Percentiles rank a stretch among this genome's conserved stretches.
phyloP scores from a whole-genome alignment of 2,797 vertebrate genomes.

The Syncerus caffer region DNA sequence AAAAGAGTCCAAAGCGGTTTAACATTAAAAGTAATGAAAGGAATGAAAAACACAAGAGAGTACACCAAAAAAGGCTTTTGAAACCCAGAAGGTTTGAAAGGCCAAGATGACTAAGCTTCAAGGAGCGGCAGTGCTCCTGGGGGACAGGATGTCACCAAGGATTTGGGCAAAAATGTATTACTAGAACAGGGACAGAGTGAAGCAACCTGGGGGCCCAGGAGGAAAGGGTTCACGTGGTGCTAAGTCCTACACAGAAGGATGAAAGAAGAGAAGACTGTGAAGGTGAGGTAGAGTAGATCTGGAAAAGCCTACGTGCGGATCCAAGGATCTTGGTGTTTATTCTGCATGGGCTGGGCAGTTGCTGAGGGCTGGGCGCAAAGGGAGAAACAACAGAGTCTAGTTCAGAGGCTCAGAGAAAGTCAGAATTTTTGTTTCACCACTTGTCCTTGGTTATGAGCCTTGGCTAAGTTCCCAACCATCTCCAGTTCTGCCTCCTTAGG shows the following conservation, averaged over 20 bases:
- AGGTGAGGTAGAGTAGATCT: not conserved
- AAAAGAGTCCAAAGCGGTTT: not conserved
- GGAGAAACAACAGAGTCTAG: fast-evolving
- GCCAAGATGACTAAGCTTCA: not conserved
- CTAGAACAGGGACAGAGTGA: not conserved
- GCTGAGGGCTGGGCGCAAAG: not conserved
- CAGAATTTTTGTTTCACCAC: not conserved
- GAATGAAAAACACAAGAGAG: not conserved
- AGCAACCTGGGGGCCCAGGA: not conserved
- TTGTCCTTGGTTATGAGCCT: not conserved
- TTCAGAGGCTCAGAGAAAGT: not conserved
- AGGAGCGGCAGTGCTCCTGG: no score
- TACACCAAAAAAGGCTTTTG: not conserved
- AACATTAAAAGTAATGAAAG: not conserved
- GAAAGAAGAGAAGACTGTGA: not conserved
- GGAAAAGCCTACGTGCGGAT: not conserved
- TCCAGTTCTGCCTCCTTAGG: not conserved
- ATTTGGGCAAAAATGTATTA: not conserved
- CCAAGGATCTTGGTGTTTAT: not conserved
- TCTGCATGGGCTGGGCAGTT: fast-evolving
- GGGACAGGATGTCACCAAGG: not conserved
- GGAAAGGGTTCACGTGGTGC: not conserved
- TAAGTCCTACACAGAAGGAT: not conserved
- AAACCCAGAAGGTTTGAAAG: not conserved
- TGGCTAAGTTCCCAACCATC: not conserved